These are phyloP conservation scores for Dascillus cervinus DNA, from an alignment of 2,888 invertebrate genomes.

Conservation along the genomic window DNA sequence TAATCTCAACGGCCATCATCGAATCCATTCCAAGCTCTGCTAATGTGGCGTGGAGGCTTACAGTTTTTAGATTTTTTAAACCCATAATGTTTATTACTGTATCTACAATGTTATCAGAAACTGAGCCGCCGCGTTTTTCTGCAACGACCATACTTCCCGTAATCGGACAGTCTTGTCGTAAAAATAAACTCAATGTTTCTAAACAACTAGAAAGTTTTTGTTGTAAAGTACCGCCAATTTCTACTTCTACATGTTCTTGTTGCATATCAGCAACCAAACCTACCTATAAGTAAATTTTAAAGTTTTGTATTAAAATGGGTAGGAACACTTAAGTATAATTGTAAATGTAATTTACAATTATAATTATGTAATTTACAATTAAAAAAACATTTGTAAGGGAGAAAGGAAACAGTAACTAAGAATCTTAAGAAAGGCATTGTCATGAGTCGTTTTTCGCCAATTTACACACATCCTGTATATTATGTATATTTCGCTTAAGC, in stretches of 20 bases:
- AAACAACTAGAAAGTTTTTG: conserved; percentile 60
- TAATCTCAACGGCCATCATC: conserved; percentile 93
- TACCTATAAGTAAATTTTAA: too few relatives aligned
- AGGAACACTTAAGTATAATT: too few relatives aligned
- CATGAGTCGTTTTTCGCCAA: too few relatives aligned
- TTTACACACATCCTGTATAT: too few relatives aligned
- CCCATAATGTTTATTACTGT: conserved; percentile 57
- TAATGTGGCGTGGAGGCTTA: too few relatives aligned
- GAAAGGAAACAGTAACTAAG: too few relatives aligned
- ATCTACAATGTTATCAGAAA: conserved; percentile 61
- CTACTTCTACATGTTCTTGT: conserved; percentile 19
- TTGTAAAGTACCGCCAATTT: conserved; percentile 56
- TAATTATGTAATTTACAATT: too few relatives aligned
- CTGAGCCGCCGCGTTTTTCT: conserved; percentile 61
- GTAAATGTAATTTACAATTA: too few relatives aligned
- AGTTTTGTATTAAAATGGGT: conserved; percentile 2
- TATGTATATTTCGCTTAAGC: too few relatives aligned
- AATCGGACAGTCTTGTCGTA: conserved; percentile 58
- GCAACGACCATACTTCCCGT: conserved; percentile 83
- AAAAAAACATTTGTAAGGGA: too few relatives aligned
- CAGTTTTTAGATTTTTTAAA: too few relatives aligned
- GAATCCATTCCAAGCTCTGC: conserved; percentile 96
- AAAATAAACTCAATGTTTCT: conserved; percentile 56
- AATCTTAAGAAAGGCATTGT: too few relatives aligned
- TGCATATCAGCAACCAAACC: conserved; percentile 50